These are phyloP conservation scores for Apis laboriosa DNA, from an alignment of 1,140 invertebrate genomes.

Conservation along the genomic window DNA sequence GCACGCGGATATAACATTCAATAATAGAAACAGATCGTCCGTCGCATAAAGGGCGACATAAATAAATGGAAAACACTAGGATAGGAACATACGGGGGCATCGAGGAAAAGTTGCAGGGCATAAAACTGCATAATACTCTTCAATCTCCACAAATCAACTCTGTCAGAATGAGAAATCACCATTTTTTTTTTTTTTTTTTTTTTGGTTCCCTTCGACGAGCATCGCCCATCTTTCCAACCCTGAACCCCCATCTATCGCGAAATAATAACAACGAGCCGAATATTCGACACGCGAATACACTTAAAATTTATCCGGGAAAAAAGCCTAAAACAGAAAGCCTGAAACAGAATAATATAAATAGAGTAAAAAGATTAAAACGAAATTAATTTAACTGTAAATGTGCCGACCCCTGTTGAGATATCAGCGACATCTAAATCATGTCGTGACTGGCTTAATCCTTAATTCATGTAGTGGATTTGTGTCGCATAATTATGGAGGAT, in stretches of 20 bases:
- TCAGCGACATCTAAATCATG: too few relatives aligned
- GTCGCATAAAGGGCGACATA: slow-evolving; percentile 10
- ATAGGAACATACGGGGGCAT: not conserved
- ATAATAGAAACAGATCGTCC: slow-evolving; percentile 18
- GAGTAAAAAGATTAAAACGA: too few relatives aligned
- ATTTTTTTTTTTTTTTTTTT: not conserved
- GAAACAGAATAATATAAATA: too few relatives aligned
- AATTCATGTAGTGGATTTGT: too few relatives aligned
- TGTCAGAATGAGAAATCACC: slow-evolving; percentile 32
- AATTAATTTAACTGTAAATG: too few relatives aligned
- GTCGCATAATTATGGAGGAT: too few relatives aligned
- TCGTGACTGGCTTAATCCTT: too few relatives aligned
- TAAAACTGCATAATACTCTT: slow-evolving; percentile 11
- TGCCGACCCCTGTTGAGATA: too few relatives aligned
- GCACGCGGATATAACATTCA: not conserved
- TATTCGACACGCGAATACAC: not conserved
- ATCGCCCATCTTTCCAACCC: not conserved
- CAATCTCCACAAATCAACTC: slow-evolving; percentile 27
- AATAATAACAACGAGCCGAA: not conserved
- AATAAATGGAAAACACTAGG: slow-evolving; percentile 8
- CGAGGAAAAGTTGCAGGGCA: slow-evolving; percentile 17
- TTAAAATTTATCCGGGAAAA: too few relatives aligned
- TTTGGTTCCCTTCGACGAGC: not conserved
- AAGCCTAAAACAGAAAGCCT: too few relatives aligned
- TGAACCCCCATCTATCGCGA: not conserved